Base-by-base conservation (phyloP, 1,140 invertebrate genomes). In the Drosophila biarmipes region DNA sequence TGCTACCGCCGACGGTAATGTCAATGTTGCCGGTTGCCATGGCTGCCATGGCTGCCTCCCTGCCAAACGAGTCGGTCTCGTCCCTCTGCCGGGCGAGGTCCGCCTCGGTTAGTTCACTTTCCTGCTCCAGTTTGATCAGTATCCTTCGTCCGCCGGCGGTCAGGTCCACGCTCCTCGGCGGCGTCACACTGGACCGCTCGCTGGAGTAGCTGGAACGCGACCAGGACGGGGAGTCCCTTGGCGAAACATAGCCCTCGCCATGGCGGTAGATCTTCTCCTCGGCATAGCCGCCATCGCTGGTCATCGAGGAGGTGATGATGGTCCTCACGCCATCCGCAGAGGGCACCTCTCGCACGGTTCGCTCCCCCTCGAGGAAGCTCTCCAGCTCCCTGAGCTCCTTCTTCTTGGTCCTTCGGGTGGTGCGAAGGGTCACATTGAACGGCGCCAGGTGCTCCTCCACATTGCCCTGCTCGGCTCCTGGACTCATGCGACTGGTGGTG, bases 401-500 rank as follows among this genome's bases (percentile, higher is more conserved):
- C 6, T 73, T 90, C 8, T 75, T 67, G 14, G 57, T 77, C 11
- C 71, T 66, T 12, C 90, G 72, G 11, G 80, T 91, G 31, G 87
- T 91, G 31, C 90, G 78, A 15, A 91, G 46, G 4, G 90, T 90
- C 7, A 91, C 90, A 66, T 91, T 91, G 76, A 40, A 94, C 46
- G 62, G 93, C 92, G 53, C 95, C 92, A 14, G 93, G 94, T 77
- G 96, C 93, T 89, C 94, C 94, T 85, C 96, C 53, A 95, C 94
- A 82, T 95, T 94, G 62, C 93, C 93, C 1, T 93, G 93, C 7
- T 92, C 92, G 6, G 73, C 69, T 2, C 81, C 86, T 1, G 80
- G 77, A 52, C 79, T 80, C 42, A 91, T 53, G 0, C 72, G 72
- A 24, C 90, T 91, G 14, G 90, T 91, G 29, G 90, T 81, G 48